phyloP scores from a whole-genome alignment of 2,113 vertebrate genomes.

The Leptosomus discolor region DNA sequence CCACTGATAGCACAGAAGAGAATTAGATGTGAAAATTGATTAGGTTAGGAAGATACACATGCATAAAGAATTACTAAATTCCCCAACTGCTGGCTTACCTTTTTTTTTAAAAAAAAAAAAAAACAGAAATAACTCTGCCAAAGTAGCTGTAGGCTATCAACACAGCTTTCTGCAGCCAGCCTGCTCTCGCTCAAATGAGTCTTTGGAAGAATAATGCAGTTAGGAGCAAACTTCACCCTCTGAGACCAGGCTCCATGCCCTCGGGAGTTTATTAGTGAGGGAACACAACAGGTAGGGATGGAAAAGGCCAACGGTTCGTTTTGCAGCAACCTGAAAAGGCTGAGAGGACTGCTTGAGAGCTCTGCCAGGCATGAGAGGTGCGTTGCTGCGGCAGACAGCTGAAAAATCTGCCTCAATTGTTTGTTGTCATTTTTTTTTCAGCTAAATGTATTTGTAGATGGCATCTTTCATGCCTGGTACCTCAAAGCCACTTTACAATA shows the following conservation, averaged over 20 bases:
- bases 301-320: not conserved
- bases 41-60: not conserved
- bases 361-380: not conserved
- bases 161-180: not conserved
- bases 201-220: not conserved
- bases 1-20: rapidly evolving
- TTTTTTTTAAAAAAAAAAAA: too few species aligned
- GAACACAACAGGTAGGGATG: not conserved
- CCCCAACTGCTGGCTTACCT: not conserved
- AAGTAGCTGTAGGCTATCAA: not conserved
- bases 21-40: not conserved
- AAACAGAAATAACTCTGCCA: not conserved
- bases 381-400: not conserved
- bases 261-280: not conserved
- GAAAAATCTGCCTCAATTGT: not conserved
- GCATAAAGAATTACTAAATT: not conserved
- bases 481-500: not conserved
- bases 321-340: not conserved
- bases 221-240: not conserved
- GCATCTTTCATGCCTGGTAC: not conserved
- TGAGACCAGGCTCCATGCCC: not conserved
- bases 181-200: not conserved
- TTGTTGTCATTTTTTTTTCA: not conserved
- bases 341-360: not conserved
- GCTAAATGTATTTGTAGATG: not conserved